These are phyloP conservation scores for Malacosoma neustria DNA, from an alignment of 2,888 invertebrate species.

Conservation along the genomic window DNA sequence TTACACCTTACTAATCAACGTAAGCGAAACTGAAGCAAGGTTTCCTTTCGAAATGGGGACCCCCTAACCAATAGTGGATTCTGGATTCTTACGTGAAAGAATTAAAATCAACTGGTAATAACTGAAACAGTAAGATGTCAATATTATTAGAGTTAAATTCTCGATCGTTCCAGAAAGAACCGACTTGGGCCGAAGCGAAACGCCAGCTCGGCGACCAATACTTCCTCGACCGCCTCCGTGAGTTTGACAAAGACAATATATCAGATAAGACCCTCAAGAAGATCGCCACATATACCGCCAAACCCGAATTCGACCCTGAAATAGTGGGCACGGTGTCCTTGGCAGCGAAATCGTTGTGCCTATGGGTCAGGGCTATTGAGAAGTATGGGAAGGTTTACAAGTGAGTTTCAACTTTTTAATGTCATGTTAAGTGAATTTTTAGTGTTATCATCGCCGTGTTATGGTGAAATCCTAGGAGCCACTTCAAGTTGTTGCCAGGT, in stretches of 20 bases:
- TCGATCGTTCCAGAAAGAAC: slow-evolving; percentile 77
- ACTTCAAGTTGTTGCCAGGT: too few species aligned
- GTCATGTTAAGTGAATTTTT: too few species aligned
- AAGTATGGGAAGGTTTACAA: slow-evolving; percentile 92
- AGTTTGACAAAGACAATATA: slow-evolving; percentile 93
- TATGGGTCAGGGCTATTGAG: slow-evolving; percentile 95
- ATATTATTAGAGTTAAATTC: too few species aligned
- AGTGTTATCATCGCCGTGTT: too few species aligned
- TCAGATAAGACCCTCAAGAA: slow-evolving; percentile 87
- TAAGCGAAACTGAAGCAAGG: too few species aligned
- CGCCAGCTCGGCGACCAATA: slow-evolving; percentile 87
- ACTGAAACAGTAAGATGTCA: too few species aligned
- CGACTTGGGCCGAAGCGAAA: slow-evolving; percentile 92
- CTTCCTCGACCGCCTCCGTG: slow-evolving; percentile 84
- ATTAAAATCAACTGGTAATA: too few species aligned
- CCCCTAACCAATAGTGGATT: too few species aligned
- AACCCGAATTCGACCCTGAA: slow-evolving; percentile 90
- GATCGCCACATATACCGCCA: slow-evolving; percentile 84
- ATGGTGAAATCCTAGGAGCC: too few species aligned
- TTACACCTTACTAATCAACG: too few species aligned
- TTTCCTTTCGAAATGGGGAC: too few species aligned
- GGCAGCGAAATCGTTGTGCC: slow-evolving; percentile 91
- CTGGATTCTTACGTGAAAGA: too few species aligned
- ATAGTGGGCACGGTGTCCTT: slow-evolving; percentile 89
- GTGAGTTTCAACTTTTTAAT: slow-evolving; percentile 64